phyloP scores from a whole-genome alignment of 2,797 vertebrate genomes.

The Moxostoma hubbsi region DNA sequence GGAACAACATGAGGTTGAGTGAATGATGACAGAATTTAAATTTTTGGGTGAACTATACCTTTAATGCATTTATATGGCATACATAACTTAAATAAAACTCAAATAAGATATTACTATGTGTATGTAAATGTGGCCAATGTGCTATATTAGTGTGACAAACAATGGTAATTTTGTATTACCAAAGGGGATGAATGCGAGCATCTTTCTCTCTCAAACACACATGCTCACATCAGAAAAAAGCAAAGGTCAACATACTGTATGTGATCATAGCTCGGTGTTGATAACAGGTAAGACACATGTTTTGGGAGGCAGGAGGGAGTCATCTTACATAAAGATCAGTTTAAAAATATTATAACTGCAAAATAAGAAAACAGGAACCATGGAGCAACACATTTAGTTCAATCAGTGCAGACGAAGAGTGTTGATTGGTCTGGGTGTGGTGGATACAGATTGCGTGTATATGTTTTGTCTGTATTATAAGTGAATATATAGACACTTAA shows the following conservation, averaged over 20 bases:
- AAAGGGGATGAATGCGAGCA: too few species aligned
- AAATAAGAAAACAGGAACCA: constrained; percentile 1
- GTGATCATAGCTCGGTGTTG: constrained; percentile 23
- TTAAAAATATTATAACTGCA: constrained; percentile 4
- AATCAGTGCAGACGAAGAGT: constrained; percentile 13
- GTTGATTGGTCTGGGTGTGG: constrained; percentile 34
- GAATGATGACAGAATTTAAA: too few species aligned
- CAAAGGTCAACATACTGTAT: constrained; percentile 12
- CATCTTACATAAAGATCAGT: constrained; percentile 1
- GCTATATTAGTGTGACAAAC: too few species aligned
- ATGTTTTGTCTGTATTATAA: constrained; percentile 7
- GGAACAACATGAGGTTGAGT: too few species aligned
- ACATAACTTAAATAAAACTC: too few species aligned
- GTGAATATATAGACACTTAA: constrained; percentile 29
- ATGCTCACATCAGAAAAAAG: neutral
- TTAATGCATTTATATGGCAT: too few species aligned
- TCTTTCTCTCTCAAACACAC: too few species aligned
- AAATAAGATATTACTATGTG: too few species aligned
- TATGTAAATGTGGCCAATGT: too few species aligned
- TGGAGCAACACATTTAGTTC: neutral
- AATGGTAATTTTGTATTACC: too few species aligned
- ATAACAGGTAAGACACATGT: constrained; percentile 35
- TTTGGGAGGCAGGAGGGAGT: constrained; percentile 5
- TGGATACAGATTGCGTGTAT: constrained; percentile 41
- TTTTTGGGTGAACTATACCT: too few species aligned